phyloP scores from a whole-genome alignment of 2,113 vertebrate species.

The Amphiprion ocellaris region DNA sequence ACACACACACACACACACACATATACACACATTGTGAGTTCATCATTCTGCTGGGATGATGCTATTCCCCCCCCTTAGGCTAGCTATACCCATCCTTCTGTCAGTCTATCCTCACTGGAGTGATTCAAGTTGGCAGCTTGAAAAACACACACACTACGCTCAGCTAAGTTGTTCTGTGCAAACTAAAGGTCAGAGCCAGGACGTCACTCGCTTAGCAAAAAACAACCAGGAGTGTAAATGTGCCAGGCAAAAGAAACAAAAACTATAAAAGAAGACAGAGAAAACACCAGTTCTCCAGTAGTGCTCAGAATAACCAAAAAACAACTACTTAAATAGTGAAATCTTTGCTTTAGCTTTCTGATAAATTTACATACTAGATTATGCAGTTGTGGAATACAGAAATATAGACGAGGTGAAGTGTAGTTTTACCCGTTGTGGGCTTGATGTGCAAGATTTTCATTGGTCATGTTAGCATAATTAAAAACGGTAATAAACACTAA shows the following conservation, averaged over 20 bases:
- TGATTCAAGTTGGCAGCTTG: constrained; percentile 70
- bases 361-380: not conserved
- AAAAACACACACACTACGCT: constrained; percentile 66
- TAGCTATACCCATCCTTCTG: constrained; percentile 71
- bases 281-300: not conserved
- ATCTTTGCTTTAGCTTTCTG: not conserved
- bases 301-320: not conserved
- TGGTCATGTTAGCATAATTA: not conserved
- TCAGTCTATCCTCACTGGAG: constrained; percentile 69
- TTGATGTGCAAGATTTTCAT: not conserved
- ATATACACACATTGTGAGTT: constrained; percentile 33
- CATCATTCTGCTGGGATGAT: constrained; percentile 66
- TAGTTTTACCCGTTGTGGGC: not conserved
- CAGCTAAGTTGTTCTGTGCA: constrained; percentile 64
- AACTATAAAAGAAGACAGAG: not conserved
- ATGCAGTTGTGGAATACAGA: not conserved
- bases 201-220: constrained; percentile 37
- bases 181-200: constrained; percentile 75
- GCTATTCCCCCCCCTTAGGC: constrained; percentile 66
- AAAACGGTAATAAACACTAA: not conserved
- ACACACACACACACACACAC: not conserved
- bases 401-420: not conserved
- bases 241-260: not conserved
- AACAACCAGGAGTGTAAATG: constrained; percentile 38
- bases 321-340: not conserved